Base-by-base conservation (phyloP, 1,140 invertebrate genomes). In the Parapsyche elsis region DNA sequence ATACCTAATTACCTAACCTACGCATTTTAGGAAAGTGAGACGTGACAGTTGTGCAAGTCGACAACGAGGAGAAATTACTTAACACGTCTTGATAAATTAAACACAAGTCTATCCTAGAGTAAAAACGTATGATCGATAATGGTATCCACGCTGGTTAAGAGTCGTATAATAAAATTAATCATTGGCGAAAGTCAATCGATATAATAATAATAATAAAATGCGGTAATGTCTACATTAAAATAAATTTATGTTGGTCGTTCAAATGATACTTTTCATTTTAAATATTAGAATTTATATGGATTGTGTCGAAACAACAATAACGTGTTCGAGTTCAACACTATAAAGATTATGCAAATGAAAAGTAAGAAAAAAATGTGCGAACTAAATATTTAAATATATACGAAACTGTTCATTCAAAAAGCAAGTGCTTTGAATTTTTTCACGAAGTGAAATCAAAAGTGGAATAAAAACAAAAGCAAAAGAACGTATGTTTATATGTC, bases 71-170 rank as follows among this genome's bases (percentile, higher is more conserved):
- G 24, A 67, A 67, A 24, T 26, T 24, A 23, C 64, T 12, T 53
- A 53, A 14, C 49, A 53, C 49, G 49, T 67, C 9, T 67, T 12
- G 64, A 24, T 61, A 61, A 61, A 61, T 61, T 61, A 61, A 19
- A 16, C 57, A 38, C 30, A 38, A 38, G n/a, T n/a, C n/a, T n/a
- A n/a, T n/a, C 30, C 7, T 38, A 38, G 7, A 38, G 7, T 4
- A 38, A 53, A 53, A 12, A 53, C 12, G 2, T 26, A 67, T 67
- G 64, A 67, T 67, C 64, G 64, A 67, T 67, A 23, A 67, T 67
- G 23, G 9, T 67, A 67, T 67, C 24, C 23, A 23, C 64, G 24
- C 5, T 16, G 16, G 16, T 53, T 53, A 10, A 26, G 64, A 26
- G 30, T 38, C 7, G n/a, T n/a, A n/a, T n/a, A n/a, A n/a, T n/a